phyloP scores from a whole-genome alignment of 1,140 invertebrate species.

The Lamellibrachia luymesi region DNA sequence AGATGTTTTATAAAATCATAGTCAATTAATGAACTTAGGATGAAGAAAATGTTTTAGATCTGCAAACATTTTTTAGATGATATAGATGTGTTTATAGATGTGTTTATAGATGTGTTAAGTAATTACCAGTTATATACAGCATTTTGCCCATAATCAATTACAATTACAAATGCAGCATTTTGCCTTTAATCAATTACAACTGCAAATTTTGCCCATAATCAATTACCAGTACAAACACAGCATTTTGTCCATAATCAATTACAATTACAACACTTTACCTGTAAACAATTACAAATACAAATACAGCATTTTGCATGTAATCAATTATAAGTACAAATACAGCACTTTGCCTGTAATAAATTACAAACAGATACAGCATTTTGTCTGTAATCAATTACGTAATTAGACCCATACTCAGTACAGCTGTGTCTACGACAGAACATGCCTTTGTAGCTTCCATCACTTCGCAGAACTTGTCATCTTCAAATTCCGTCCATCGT shows the following conservation, averaged over 20 bases:
- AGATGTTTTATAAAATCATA: too few relatives aligned
- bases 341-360: too few relatives aligned
- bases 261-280: neutral
- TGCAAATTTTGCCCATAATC: too few relatives aligned
- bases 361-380: neutral
- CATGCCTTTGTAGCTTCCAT: constrained; percentile 49
- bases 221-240: neutral
- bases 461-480: constrained; percentile 36
- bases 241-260: too few relatives aligned
- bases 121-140: too few relatives aligned
- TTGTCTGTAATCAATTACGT: neutral
- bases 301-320: neutral
- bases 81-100: too few relatives aligned
- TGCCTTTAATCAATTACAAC: too few relatives aligned
- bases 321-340: neutral
- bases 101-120: too few relatives aligned
- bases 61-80: too few relatives aligned
- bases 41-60: too few relatives aligned
- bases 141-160: neutral
- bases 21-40: too few relatives aligned
- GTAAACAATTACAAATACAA: neutral
- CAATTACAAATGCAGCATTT: neutral
- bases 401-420: neutral
- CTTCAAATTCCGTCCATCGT: constrained; percentile 38
- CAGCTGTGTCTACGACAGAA: neutral